A percentile compares a stretch with the other conserved stretches of the same genome.
phyloP scores from a whole-genome alignment of 2,797 vertebrate species.

The Nasua narica region DNA sequence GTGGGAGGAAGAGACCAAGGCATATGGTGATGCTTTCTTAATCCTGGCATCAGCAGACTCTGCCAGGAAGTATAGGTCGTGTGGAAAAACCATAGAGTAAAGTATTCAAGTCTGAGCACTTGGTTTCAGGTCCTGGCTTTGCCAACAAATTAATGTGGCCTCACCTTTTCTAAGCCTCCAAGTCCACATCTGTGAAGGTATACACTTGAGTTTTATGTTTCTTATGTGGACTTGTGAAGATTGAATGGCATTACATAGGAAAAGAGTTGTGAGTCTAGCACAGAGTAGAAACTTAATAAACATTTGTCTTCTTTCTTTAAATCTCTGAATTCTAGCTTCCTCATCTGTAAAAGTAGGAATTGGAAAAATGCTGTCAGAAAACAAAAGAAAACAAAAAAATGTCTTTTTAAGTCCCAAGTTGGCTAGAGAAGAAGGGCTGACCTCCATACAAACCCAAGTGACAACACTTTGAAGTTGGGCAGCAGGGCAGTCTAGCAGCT shows the following conservation, averaged over 20 bases:
- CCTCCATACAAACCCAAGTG: background rate
- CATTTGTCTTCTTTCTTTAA: background rate
- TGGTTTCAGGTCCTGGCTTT: slow-evolving; percentile 39
- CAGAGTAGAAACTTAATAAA: background rate
- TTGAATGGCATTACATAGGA: background rate
- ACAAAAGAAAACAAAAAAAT: background rate
- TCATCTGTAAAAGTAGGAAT: background rate
- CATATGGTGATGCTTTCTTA: slow-evolving; percentile 70
- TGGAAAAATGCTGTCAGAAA: background rate
- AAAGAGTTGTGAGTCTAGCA: background rate
- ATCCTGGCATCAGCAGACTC: slow-evolving; percentile 29
- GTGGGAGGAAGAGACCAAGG: slow-evolving; percentile 12
- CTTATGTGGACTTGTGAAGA: background rate
- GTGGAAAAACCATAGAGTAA: slow-evolving; percentile 25
- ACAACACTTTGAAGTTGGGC: background rate
- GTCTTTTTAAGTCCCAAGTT: background rate
- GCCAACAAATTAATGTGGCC: background rate
- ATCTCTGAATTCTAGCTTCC: background rate
- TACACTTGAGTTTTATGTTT: background rate
- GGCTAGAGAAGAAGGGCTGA: background rate
- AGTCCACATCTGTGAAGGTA: background rate
- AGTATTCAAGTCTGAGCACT: slow-evolving; percentile 41
- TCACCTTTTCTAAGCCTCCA: background rate
- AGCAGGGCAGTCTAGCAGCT: too few species aligned
- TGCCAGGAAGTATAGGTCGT: slow-evolving; percentile 29